Evolutionary conservation across 2,797 vertebrate genomes (phyloP), one percentile per base, ranked within the genome.

Genomic region (Argentina silus): DNA sequence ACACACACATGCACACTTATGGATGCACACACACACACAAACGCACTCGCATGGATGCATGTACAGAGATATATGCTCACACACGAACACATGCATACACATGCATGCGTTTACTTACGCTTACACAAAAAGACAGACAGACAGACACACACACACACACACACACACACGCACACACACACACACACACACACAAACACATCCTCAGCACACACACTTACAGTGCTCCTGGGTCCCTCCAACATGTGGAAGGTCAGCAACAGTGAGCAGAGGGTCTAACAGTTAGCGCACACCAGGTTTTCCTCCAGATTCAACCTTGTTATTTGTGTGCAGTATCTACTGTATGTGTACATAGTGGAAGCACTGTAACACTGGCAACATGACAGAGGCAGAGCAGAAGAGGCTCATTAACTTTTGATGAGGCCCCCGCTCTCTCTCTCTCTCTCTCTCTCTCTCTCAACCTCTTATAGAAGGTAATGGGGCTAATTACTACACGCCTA

Each of bases 401-500:
- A 88, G 87, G 79, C 90, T 92, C 90, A 91, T 93, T 92, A 91
- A 90, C 90, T 78, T 91, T 91, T 92, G 86, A 92, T 92, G 83
- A 86, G 83, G 81, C 85, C 87, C 83, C 83, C 4, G 27, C 27
- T 36, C 27, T 36, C 27, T 36, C 27, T 36, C 27, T 36, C 27
- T 36, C 27, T 36, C 27, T 36, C 27, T 36, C 27, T 36, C 27
- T 86, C 81, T 87, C 89, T 87, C 86, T 89, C 86, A 89, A 84
- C 86, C 90, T 81, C 76, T 80, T 90, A 83, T 91, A 86, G 90
- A 90, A 64, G 62, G 87, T 91, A 93, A 92, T 90, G 90, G 90
- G 88, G 87, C 88, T 92, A 92, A 93, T 93, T 93, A 92, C 88
- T 74, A 82, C 90, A 89, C 70, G 79, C 66, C 83, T 84, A 80